A percentile compares a stretch with the other conserved stretches of the same genome.
These are phyloP conservation scores for Linepithema humile DNA, from an alignment of 1,140 invertebrate genomes.

Conservation along the genomic window DNA sequence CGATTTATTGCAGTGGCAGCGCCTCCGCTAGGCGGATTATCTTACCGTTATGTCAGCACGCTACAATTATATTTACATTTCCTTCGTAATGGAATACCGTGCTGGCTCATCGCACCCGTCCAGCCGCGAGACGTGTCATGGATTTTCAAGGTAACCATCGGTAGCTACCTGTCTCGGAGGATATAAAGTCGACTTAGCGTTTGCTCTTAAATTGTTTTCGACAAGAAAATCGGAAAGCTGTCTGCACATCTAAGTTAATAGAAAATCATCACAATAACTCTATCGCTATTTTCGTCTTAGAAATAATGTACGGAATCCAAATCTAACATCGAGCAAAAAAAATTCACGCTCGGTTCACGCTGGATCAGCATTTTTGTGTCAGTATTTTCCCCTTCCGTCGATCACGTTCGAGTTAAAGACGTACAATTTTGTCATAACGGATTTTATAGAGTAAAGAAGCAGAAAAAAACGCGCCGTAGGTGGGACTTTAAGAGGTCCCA, in stretches of 20 bases:
- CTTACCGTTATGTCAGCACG: slow-evolving; percentile 82
- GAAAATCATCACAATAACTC: neutral
- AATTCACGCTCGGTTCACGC: no score
- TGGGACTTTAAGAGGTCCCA: slow-evolving; percentile 27
- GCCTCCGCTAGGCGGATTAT: slow-evolving; percentile 82
- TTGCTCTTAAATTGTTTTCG: neutral
- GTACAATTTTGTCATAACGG: neutral
- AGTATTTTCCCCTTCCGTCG: neutral
- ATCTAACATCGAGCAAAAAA: neutral
- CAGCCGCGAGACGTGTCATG: slow-evolving; percentile 12
- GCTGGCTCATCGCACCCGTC: neutral
- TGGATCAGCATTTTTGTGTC: neutral
- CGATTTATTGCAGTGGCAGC: slow-evolving; percentile 82
- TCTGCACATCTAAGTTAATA: neutral
- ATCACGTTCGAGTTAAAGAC: neutral
- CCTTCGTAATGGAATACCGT: slow-evolving; percentile 74
- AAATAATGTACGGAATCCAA: neutral
- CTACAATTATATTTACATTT: slow-evolving; percentile 83
- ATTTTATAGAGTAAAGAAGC: slow-evolving; percentile 7
- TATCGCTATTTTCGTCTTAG: neutral
- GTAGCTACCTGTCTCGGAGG: neutral
- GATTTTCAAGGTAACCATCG: slow-evolving; percentile 1
- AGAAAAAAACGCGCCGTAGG: slow-evolving; percentile 13
- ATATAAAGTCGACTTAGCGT: neutral
- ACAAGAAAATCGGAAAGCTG: neutral